Evolutionary conservation across 2,797 vertebrate species (phyloP), one percentile per base, ranked within the genome.

Genomic region (Astyanax mexicanus): DNA sequence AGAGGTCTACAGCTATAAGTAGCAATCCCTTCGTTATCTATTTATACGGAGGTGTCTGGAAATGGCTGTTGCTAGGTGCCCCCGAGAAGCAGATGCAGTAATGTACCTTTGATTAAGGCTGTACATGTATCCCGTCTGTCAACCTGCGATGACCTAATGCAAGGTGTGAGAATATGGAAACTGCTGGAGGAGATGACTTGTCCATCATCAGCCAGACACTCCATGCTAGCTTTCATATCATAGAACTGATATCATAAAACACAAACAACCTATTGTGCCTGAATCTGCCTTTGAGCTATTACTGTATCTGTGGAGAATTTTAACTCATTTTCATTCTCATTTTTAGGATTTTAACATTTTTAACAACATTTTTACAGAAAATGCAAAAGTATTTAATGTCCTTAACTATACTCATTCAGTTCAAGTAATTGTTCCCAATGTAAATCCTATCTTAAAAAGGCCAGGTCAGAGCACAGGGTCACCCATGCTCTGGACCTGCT

Each of bases 1-100:
- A n/a, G n/a, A n/a, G n/a, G n/a, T n/a, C n/a, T n/a, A n/a, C n/a
- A n/a, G 29, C 29, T 32, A 32, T 32, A 2, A 19, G 47, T 17
- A 8, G 5, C 6, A 49, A 6, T 49, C 47, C 1, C 47, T 5
- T 19, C 7, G 3, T 54, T 21, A 1, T 54, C 17, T 60, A 9
- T 37, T 32, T 23, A 37, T 69, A 7, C 27, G 23, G 21, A 25
- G 19, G 52, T 13, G 64, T 72, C 74, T 81, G 77, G 78, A 74
- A 80, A 61, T 72, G 83, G 84, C 84, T 84, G 90, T 90, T 91
- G 88, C 88, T 89, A 90, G 4, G 79, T 75, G 29, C 40, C 86
- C 84, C 85, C 88, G 45, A 62, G 61, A 71, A 86, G 47, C 21
- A 58, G 32, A 35, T 3, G 7, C 25, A 74, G 40, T 44, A 27